Evolutionary conservation across 2,113 vertebrate genomes (phyloP).

Genomic region (Nothocercus nigrocapillus): DNA sequence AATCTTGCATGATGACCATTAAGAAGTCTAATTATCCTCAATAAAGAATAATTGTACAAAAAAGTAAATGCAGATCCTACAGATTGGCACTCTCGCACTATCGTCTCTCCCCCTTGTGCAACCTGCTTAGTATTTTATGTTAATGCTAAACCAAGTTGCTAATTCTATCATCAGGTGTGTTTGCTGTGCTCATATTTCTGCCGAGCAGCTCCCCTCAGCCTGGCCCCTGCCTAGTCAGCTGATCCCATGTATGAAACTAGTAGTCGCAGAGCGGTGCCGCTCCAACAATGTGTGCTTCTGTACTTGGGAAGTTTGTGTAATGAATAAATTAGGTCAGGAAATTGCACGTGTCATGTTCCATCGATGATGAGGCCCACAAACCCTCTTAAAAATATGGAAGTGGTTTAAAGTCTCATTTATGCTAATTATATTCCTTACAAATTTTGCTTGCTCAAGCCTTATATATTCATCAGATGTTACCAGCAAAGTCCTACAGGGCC

Average conservation of each 20-base stretch:
- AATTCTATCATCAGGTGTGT: neutral
- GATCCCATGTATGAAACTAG: neutral
- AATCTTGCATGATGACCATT: neutral
- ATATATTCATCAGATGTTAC: neutral
- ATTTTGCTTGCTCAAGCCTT: neutral
- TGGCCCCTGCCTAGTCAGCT: neutral
- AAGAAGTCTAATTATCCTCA: constrained; percentile 12
- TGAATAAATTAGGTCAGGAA: neutral
- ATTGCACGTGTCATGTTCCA: neutral
- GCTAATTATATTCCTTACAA: neutral
- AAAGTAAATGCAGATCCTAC: neutral
- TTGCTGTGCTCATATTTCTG: neutral
- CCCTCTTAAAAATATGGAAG: neutral
- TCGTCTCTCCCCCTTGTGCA: neutral
- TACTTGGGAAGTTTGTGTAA: neutral
- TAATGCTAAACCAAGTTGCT: neutral
- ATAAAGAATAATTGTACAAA: neutral
- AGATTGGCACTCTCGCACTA: neutral
- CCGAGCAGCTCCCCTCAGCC: too few relatives aligned
- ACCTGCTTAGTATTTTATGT: neutral
- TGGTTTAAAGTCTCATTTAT: neutral
- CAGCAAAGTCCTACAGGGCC: neutral
- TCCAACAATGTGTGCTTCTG: neutral
- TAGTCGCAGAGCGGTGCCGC: neutral
- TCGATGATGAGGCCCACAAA: neutral